Evolutionary conservation across 2,888 invertebrate genomes (phyloP).

Genomic region (Serrognathus titanus): DNA sequence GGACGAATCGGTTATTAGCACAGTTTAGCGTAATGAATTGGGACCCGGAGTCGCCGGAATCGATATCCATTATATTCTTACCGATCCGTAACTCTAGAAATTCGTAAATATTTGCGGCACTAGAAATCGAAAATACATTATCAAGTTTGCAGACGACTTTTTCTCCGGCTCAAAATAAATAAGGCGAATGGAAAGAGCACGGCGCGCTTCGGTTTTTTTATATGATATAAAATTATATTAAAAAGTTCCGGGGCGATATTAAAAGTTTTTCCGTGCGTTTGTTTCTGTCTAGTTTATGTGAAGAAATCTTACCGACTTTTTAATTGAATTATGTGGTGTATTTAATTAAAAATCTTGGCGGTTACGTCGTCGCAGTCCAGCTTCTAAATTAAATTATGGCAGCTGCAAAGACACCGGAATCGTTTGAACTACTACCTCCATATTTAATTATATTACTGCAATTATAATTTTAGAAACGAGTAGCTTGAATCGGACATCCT

Average conservation of each 20-base stretch:
- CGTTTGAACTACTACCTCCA: not conserved
- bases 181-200: not conserved
- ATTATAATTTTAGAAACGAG: no score
- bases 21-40: conserved; percentile 1
- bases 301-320: not conserved
- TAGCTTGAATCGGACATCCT: no score
- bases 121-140: conserved; percentile 8
- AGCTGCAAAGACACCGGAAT: no score
- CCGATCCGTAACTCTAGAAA: conserved; percentile 1
- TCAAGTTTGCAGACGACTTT: conserved; percentile 8
- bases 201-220: not conserved
- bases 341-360: no score
- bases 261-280: not conserved
- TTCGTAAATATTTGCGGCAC: conserved; percentile 1
- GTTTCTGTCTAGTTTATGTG: not conserved
- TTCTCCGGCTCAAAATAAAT: conserved; percentile 1
- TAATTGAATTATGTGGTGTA: no score
- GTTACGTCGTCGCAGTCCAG: no score
- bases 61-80: not conserved
- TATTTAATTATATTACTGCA: no score
- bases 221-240: not conserved
- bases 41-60: not conserved
- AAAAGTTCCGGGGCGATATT: not conserved
- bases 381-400: no score
- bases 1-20: not conserved